Evolutionary conservation across 1,140 invertebrate species (phyloP).

Genomic region (Thrips palmi): DNA sequence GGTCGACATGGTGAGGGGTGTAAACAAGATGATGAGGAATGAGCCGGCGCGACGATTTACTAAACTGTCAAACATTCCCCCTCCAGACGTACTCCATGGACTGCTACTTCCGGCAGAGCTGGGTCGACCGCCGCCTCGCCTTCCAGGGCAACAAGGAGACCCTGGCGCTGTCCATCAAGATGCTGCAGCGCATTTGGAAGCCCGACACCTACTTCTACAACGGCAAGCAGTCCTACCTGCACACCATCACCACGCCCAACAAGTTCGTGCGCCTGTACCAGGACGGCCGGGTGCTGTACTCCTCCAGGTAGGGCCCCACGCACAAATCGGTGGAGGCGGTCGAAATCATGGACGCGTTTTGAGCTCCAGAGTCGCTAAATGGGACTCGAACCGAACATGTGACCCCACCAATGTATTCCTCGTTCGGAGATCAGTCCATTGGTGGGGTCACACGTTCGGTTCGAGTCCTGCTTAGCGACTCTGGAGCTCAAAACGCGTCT

Average conservation of each 20-base stretch:
- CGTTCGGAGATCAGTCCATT: no score
- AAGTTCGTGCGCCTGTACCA: slow-evolving; percentile 68
- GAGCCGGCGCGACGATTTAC: no score
- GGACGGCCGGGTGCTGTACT: slow-evolving; percentile 72
- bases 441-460: no score
- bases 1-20: slow-evolving; percentile 73
- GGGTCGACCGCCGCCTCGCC: slow-evolving; percentile 52
- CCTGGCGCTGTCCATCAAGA: slow-evolving; percentile 52
- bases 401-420: no score
- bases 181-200: slow-evolving; percentile 68
- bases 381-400: no score
- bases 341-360: no score
- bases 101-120: slow-evolving; percentile 68
- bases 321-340: no score
- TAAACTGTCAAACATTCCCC: slow-evolving; percentile 7
- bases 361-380: no score
- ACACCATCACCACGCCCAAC: slow-evolving; percentile 79
- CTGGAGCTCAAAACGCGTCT: no score
- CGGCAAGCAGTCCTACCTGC: slow-evolving; percentile 64
- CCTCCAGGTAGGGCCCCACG: slow-evolving; percentile 40
- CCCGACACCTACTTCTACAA: slow-evolving; percentile 82
- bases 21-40: slow-evolving; percentile 13
- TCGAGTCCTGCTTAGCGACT: no score
- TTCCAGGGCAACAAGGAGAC: slow-evolving; percentile 41
- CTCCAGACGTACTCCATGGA: slow-evolving; percentile 76